Conservation (phyloP, 2,888 invertebrate genomes). For the Sinodicranocentrus sp. region DNA sequence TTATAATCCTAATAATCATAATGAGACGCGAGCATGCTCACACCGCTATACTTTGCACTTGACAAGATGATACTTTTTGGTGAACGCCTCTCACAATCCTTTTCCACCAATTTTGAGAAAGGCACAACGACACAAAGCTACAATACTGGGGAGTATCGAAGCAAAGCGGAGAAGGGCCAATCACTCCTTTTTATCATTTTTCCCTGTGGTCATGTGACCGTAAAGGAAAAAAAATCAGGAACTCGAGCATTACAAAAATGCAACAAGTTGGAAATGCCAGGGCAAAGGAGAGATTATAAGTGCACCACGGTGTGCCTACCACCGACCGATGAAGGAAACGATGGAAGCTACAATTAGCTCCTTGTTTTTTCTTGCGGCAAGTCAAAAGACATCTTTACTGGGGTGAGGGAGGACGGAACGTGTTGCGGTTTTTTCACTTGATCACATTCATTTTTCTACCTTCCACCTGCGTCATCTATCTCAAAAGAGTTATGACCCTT, state of each 20-base stretch:
- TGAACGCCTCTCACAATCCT: not conserved
- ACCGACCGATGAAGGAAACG: not conserved
- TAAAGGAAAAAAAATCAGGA: conserved; percentile 22
- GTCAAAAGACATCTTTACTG: not conserved
- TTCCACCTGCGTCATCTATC: not conserved
- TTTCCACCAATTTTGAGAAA: not conserved
- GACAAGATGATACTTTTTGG: not conserved
- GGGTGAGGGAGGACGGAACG: conserved; percentile 2
- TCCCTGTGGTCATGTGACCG: not conserved
- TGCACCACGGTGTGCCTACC: not conserved
- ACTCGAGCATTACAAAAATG: not conserved
- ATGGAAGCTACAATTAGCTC: not conserved
- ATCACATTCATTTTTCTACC: conserved; percentile 7
- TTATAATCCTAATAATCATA: conserved; percentile 18
- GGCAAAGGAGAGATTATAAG: conserved; percentile 1
- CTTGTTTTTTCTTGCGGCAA: not conserved
- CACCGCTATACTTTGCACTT: not conserved
- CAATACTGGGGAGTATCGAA: too few relatives aligned
- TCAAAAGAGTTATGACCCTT: too few relatives aligned
- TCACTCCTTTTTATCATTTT: not conserved
- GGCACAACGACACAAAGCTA: too few relatives aligned
- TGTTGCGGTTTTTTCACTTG: conserved; percentile 36
- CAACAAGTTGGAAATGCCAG: not conserved
- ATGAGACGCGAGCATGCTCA: not conserved
- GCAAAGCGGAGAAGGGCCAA: too few relatives aligned